Conservation (phyloP, 2,113 vertebrate species). For the Sylvicapra grimmia region DNA sequence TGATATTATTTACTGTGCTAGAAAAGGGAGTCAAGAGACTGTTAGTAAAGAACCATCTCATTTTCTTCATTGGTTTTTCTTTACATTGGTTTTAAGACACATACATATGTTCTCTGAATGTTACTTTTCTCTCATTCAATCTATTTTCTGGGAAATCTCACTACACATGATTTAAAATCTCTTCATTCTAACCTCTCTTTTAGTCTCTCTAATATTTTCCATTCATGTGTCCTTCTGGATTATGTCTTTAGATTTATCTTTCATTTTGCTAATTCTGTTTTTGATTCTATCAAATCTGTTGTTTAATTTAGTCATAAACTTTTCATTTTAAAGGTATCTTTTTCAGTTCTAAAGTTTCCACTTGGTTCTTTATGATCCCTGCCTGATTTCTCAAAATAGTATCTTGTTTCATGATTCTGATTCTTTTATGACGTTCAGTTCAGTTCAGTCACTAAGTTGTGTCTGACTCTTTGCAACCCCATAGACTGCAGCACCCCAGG, state of each 20-base stretch:
- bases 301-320: background rate
- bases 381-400: background rate
- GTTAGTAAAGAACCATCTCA: background rate
- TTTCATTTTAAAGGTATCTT: slow-evolving; percentile 13
- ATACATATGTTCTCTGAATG: background rate
- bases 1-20: background rate
- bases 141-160: background rate
- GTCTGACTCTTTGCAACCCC: background rate
- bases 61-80: background rate
- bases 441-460: background rate
- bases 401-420: background rate
- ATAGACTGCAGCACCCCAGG: background rate
- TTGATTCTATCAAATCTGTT: background rate
- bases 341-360: background rate
- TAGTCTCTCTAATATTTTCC: background rate
- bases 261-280: background rate
- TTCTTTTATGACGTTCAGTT: background rate
- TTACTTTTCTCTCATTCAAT: background rate
- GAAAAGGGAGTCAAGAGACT: background rate
- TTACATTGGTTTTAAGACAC: background rate
- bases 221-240: background rate
- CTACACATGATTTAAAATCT: background rate
- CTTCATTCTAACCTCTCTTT: background rate
- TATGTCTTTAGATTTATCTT: background rate
- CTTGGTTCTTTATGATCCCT: background rate